These are phyloP conservation scores for Pyralis farinalis DNA, from an alignment of 2,888 invertebrate genomes.

Conservation along the genomic window DNA sequence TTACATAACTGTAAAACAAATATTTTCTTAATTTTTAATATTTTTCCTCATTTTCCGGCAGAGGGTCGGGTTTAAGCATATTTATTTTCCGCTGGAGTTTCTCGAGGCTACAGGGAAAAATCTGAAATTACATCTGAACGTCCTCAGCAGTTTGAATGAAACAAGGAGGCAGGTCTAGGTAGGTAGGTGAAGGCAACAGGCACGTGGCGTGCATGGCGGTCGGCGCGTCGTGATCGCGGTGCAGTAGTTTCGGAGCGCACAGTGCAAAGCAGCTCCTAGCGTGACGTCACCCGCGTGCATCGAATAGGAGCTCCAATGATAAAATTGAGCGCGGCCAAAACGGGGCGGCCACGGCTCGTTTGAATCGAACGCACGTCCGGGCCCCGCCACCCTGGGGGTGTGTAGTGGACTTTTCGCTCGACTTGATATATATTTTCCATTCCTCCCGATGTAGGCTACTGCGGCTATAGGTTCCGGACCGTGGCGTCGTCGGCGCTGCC, in stretches of 20 bases:
- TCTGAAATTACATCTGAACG: constrained; percentile 68
- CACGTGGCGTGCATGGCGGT: constrained; percentile 9
- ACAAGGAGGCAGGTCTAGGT: constrained; percentile 11
- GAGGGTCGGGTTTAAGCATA: constrained; percentile 75
- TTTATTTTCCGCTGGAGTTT: constrained; percentile 68
- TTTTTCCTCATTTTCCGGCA: constrained; percentile 60
- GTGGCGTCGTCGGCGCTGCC: constrained; percentile 34
- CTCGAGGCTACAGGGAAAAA: constrained; percentile 53
- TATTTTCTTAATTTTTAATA: constrained; percentile 78
- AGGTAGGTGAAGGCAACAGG: constrained; percentile 7
- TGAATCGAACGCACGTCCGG: constrained; percentile 79
- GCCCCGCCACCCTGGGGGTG: constrained; percentile 61
- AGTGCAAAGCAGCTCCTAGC: background rate
- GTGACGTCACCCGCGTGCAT: constrained; percentile 26
- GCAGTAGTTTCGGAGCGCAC: constrained; percentile 7
- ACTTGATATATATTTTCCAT: constrained; percentile 79
- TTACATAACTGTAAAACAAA: constrained; percentile 78
- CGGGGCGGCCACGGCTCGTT: constrained; percentile 67
- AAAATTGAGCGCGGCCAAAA: constrained; percentile 38
- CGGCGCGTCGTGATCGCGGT: constrained; percentile 3
- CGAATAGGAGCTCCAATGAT: constrained; percentile 31
- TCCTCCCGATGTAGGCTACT: constrained; percentile 71
- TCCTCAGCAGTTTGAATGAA: constrained; percentile 24
- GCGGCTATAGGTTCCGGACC: constrained; percentile 60
- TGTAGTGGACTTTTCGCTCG: constrained; percentile 79